Conservation (phyloP, 2,113 vertebrate species). For the Pteruthius melanotis region DNA sequence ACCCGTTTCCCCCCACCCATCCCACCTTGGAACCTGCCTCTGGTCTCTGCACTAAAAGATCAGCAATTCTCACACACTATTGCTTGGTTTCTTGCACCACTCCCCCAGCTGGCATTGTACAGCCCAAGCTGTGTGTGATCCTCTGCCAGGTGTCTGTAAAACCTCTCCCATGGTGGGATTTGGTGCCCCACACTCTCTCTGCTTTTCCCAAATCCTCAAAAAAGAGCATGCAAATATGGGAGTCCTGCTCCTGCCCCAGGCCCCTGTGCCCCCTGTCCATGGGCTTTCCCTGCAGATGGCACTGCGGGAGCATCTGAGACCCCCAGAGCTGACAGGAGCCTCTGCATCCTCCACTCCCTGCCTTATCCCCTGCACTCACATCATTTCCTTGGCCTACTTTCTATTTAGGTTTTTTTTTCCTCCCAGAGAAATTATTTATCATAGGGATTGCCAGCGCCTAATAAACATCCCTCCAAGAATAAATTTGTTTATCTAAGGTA, state of each 20-base stretch:
- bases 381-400: conserved; percentile 46
- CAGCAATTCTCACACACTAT: background rate
- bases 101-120: background rate
- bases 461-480: conserved; percentile 66
- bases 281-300: background rate
- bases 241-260: background rate
- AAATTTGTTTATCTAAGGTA: conserved; percentile 70
- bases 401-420: background rate
- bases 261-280: background rate
- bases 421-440: conserved; percentile 63
- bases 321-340: background rate
- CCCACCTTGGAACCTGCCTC: background rate
- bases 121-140: background rate
- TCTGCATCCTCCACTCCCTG: background rate
- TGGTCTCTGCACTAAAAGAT: background rate
- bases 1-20: rapidly evolving
- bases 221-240: background rate
- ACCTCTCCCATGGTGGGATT: rapidly evolving
- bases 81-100: background rate
- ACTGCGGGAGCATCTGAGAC: background rate
- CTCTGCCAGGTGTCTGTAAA: background rate
- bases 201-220: background rate
- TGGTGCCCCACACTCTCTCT: rapidly evolving
- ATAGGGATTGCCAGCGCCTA: conserved; percentile 25
- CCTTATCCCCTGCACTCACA: background rate